Conservation (phyloP, 2,797 vertebrate species). For the Gadopsis marmoratus region DNA sequence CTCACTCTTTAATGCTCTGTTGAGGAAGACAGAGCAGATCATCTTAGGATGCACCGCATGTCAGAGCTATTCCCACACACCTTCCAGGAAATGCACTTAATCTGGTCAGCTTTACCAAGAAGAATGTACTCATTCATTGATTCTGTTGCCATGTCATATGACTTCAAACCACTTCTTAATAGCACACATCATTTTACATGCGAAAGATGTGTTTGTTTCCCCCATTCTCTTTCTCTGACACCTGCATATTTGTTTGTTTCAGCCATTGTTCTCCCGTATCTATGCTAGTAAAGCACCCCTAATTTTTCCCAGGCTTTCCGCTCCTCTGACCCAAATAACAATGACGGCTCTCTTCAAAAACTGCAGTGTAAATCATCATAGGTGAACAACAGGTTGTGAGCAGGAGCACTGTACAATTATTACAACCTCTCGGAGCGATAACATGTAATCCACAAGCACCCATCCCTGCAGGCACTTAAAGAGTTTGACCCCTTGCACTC, state of each 20-base stretch:
- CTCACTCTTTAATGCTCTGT: slow-evolving; percentile 66
- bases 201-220: background rate
- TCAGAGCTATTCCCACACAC: slow-evolving; percentile 62
- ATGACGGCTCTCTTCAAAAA: slow-evolving; percentile 37
- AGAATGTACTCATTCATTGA: slow-evolving; percentile 50
- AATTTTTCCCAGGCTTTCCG: slow-evolving; percentile 5
- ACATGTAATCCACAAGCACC: slow-evolving; percentile 80
- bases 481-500: slow-evolving; percentile 87
- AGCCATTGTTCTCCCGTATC: background rate
- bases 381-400: slow-evolving; percentile 69
- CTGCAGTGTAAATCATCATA: slow-evolving; percentile 49
- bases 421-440: slow-evolving; percentile 68
- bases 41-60: slow-evolving; percentile 61
- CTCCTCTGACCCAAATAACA: slow-evolving; percentile 29
- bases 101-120: slow-evolving; percentile 65
- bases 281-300: background rate
- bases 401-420: slow-evolving; percentile 72
- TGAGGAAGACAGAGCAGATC: slow-evolving; percentile 58
- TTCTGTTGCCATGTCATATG: slow-evolving; percentile 19
- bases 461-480: slow-evolving; percentile 86
- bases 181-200: background rate
- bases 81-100: slow-evolving; percentile 75
- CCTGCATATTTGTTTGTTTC: background rate
- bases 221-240: background rate
- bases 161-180: background rate